Evolutionary conservation across 2,797 vertebrate species (phyloP).

Genomic region (Thamnophis elegans): DNA sequence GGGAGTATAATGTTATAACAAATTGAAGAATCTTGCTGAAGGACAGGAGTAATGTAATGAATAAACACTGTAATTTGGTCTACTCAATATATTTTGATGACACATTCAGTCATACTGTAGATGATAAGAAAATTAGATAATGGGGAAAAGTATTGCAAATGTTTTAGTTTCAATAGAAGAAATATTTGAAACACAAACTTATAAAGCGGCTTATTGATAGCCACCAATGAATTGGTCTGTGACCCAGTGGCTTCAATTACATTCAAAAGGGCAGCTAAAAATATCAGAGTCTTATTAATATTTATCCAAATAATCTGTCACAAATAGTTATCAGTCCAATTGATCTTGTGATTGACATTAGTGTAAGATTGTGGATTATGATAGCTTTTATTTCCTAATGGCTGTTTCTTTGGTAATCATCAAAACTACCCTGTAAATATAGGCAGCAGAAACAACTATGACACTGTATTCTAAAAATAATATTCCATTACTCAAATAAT

Average conservation of each 20-base stretch:
- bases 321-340: neutral
- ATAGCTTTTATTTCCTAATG: neutral
- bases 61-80: neutral
- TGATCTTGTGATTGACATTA: constrained; percentile 1
- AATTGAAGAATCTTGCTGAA: constrained; percentile 8
- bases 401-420: neutral
- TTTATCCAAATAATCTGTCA: constrained; percentile 4
- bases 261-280: neutral
- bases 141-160: neutral
- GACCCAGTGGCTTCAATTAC: constrained; percentile 32
- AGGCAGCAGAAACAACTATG: neutral
- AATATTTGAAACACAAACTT: constrained; percentile 7
- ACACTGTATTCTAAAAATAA: neutral
- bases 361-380: neutral
- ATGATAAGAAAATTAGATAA: constrained; percentile 17
- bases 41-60: neutral
- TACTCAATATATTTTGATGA: neutral
- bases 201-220: constrained; percentile 11
- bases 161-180: neutral
- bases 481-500: neutral
- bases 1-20: neutral
- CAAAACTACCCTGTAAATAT: neutral
- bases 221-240: constrained; percentile 3
- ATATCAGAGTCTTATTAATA: constrained; percentile 6
- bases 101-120: neutral